These are phyloP conservation scores for Buceros bicornis DNA, from an alignment of 2,797 vertebrate genomes.

Conservation along the genomic window DNA sequence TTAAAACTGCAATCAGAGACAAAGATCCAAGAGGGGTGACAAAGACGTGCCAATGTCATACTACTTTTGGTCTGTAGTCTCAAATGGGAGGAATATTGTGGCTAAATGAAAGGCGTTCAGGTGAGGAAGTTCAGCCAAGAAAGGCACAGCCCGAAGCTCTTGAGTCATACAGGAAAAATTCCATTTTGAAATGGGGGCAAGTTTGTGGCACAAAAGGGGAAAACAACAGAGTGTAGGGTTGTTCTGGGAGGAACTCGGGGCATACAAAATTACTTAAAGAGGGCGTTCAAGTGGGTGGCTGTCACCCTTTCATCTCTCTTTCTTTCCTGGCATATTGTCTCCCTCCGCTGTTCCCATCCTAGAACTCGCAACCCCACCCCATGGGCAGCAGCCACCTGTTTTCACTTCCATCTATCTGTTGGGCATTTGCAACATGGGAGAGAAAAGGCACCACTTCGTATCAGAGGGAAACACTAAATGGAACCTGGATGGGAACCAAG, in stretches of 20 bases:
- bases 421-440: not conserved
- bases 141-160: not conserved
- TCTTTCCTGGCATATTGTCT: not conserved
- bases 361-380: not conserved
- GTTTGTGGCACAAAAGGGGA: not conserved
- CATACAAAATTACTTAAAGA: not conserved
- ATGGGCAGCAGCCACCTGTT: not conserved
- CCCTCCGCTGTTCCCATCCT: not conserved
- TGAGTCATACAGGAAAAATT: not conserved
- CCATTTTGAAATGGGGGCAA: not conserved
- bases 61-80: not conserved
- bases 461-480: not conserved
- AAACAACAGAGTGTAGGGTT: not conserved
- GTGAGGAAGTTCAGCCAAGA: not conserved
- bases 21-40: not conserved
- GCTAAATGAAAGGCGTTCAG: not conserved
- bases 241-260: not conserved
- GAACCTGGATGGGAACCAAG: not conserved
- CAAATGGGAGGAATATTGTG: constrained; percentile 25
- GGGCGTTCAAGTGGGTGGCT: not conserved
- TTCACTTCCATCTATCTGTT: not conserved
- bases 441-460: not conserved
- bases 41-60: not conserved
- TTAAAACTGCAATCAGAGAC: not conserved
- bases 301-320: not conserved